Base-by-base conservation (phyloP, 2,797 vertebrate species). In the Petrocephalus sullivani region DNA sequence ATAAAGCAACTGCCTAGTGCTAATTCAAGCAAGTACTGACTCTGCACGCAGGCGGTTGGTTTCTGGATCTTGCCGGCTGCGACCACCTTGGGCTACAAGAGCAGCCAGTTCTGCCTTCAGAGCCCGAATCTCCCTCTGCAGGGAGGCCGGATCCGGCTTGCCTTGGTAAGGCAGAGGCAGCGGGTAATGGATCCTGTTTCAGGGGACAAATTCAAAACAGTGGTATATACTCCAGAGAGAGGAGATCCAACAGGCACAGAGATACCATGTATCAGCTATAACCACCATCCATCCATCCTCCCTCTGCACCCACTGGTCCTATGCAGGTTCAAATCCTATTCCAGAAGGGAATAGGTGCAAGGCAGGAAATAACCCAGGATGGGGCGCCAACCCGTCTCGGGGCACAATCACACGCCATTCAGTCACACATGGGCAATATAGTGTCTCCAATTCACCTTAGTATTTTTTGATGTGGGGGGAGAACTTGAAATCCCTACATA, bases 131-230 rank as follows among this genome's bases (percentile, higher is more conserved):
- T 97, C 96, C 90, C 95, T 96, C 92, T 97, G 97, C 85, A 98
- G 94, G 46, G 94, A 91, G 14, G 96, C 97, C 0, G 97, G 97
- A 93, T 98, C 97, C 0, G 97, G 97, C 89, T 98, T 98, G 1
- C 98, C 98, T 90, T 95, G 93, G 85, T 97, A 98, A 0, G 96
- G 96, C 89, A 98, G 93, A 0, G 97, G 97, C 88, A 98, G 94
- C 0, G 98, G 98, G 94, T 98, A 98, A 92, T 98, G 97, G 92
- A 98, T 98, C 94, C 98, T 98, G 90, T 23, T 78, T 46, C 16
- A 21, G 81, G 46, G 49, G 81, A 71, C 10, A 37, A 0, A 71
- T 16, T 28, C 28, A 16, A 37, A 28, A 12, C 12, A 71, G 5
- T 33, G 64, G 28, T 37, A 6, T 71, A 14, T 4, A 71, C 28